Evolutionary conservation across 2,113 vertebrate genomes (phyloP).

Genomic region (Drymodes brunneopygia): DNA sequence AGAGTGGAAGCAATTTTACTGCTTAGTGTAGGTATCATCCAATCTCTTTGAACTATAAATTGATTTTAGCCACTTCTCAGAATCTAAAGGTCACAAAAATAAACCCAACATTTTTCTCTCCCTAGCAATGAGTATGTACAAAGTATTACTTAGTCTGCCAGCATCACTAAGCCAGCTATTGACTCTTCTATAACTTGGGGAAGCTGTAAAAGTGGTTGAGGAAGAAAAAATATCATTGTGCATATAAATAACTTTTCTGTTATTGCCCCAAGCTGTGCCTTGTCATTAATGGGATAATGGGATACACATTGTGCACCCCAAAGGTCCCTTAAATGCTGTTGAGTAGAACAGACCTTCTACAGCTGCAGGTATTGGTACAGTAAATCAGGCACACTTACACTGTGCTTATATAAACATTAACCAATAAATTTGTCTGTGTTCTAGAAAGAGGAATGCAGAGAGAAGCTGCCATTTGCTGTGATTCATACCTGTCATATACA

Average conservation of each 20-base stretch:
- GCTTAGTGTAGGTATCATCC: slow-evolving; percentile 30
- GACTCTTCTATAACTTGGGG: slow-evolving; percentile 18
- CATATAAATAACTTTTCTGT: slow-evolving; percentile 57
- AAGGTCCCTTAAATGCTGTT: slow-evolving; percentile 48
- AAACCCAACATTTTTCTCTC: slow-evolving; percentile 22
- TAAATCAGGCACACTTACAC: neutral
- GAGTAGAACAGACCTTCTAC: slow-evolving; percentile 22
- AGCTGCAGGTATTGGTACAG: neutral
- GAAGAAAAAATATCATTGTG: slow-evolving; percentile 25
- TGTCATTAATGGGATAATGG: slow-evolving; percentile 52
- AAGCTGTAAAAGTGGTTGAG: slow-evolving; percentile 55
- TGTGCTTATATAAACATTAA: neutral
- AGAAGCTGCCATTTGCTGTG: neutral
- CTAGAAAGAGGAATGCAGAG: neutral
- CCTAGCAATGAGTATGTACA: slow-evolving; percentile 1
- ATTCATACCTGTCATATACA: neutral
- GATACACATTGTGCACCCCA: slow-evolving; percentile 18
- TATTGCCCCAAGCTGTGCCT: neutral
- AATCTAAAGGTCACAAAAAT: slow-evolving; percentile 66
- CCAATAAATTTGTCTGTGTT: neutral
- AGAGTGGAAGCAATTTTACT: slow-evolving; percentile 44
- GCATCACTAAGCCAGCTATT: slow-evolving; percentile 36
- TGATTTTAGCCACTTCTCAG: slow-evolving; percentile 60
- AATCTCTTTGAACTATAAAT: slow-evolving; percentile 49
- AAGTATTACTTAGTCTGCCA: slow-evolving; percentile 24